phyloP scores from a whole-genome alignment of 2,797 vertebrate species.

The Craterocephalus amniculus region DNA sequence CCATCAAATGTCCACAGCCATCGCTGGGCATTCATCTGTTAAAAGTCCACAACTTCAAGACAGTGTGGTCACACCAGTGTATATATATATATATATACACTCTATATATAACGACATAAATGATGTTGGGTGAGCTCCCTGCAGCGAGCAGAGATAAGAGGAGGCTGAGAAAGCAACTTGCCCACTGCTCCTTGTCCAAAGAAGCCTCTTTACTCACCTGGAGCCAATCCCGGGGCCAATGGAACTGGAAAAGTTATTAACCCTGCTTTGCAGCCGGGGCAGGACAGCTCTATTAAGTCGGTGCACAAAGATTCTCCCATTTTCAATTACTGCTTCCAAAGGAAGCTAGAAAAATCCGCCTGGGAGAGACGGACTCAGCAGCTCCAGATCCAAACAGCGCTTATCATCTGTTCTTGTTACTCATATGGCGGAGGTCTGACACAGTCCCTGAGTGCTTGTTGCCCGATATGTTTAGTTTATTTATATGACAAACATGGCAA shows the following conservation, averaged over 20 bases:
- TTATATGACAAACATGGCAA: slow-evolving; percentile 70
- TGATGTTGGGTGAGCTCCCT: slow-evolving; percentile 58
- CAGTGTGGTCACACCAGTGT: slow-evolving; percentile 8
- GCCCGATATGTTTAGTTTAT: slow-evolving; percentile 60
- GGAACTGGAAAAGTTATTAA: slow-evolving; percentile 85
- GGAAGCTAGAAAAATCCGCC: slow-evolving; percentile 34
- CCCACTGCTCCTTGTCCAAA: slow-evolving; percentile 66
- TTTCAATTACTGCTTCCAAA: slow-evolving; percentile 73
- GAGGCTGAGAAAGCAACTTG: slow-evolving; percentile 44
- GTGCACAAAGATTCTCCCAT: slow-evolving; percentile 74
- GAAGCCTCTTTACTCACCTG: slow-evolving; percentile 78
- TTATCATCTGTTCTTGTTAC: slow-evolving; percentile 67
- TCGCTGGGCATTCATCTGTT: slow-evolving; percentile 35
- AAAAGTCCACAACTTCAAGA: slow-evolving; percentile 21
- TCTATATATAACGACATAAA: no score
- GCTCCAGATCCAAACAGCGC: slow-evolving; percentile 66
- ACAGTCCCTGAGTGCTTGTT: slow-evolving; percentile 52
- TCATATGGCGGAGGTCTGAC: slow-evolving; percentile 31
- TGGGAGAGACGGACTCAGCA: slow-evolving; percentile 39
- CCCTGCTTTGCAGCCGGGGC: slow-evolving; percentile 66
- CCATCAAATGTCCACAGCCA: slow-evolving; percentile 40
- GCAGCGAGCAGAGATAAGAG: slow-evolving; percentile 67
- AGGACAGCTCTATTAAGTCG: slow-evolving; percentile 76
- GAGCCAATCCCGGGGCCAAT: slow-evolving; percentile 83
- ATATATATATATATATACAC: slow-evolving; percentile 54